phyloP scores from a whole-genome alignment of 2,888 invertebrate species.

The Aspidapion aeneum region DNA sequence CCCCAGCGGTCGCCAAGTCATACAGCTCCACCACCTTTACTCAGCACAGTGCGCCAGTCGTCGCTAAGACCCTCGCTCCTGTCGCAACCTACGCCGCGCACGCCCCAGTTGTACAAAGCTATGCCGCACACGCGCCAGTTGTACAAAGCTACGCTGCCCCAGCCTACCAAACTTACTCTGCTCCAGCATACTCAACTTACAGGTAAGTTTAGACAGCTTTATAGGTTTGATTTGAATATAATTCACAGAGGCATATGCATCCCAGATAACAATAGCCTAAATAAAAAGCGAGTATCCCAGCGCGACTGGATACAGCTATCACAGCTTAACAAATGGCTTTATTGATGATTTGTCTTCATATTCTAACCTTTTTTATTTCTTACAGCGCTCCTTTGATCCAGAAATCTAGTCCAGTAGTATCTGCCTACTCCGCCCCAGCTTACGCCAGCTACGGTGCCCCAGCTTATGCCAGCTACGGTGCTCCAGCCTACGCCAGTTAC shows the following conservation, averaged over 20 bases:
- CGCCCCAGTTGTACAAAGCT: neutral
- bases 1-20: neutral
- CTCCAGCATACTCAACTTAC: too few relatives aligned
- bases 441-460: neutral
- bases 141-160: neutral
- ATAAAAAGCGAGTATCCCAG: too few relatives aligned
- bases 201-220: too few relatives aligned
- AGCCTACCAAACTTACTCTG: neutral
- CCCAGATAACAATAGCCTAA: too few relatives aligned
- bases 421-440: neutral
- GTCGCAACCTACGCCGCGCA: neutral
- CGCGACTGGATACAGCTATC: too few relatives aligned
- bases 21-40: neutral
- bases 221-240: too few relatives aligned
- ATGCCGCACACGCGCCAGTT: neutral
- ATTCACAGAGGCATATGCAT: too few relatives aligned
- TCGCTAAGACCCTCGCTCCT: neutral
- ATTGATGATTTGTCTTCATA: too few relatives aligned
- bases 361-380: neutral
- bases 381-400: neutral
- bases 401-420: neutral
- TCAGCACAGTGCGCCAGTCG: neutral
- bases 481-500: neutral
- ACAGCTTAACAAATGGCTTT: too few relatives aligned
- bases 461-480: neutral